Evolutionary conservation across 37 sponge, comb jelly and placozoan genomes (phyloP).

Genomic region (Crambe crambe): DNA sequence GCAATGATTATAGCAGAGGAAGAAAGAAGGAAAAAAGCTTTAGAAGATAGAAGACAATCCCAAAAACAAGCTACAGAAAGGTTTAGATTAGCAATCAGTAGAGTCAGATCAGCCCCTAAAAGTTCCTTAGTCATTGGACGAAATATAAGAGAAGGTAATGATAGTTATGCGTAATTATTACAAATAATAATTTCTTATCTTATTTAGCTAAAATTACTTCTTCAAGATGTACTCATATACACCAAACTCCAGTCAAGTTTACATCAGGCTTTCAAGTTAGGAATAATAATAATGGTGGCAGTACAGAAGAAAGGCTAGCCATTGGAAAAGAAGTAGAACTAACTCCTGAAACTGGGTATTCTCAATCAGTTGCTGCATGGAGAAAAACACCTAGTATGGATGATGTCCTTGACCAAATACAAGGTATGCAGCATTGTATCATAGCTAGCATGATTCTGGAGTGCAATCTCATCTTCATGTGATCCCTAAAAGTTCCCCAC

Average conservation of each 20-base stretch:
- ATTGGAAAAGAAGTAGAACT: conserved; percentile 52
- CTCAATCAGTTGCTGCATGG: not conserved
- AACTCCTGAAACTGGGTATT: not conserved
- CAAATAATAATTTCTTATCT: too few species aligned
- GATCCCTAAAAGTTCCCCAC: too few species aligned
- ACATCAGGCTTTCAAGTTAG: not conserved
- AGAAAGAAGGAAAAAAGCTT: conserved; percentile 61
- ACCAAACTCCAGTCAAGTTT: not conserved
- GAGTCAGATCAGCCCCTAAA: conserved; percentile 7
- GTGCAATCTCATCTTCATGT: too few species aligned
- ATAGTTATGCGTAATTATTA: not conserved
- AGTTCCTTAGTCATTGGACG: not conserved
- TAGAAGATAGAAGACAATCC: conserved; percentile 50
- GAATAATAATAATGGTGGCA: not conserved
- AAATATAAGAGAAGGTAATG: not conserved
- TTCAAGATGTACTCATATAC: not conserved
- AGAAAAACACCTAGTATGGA: conserved; percentile 28
- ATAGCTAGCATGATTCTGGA: too few species aligned
- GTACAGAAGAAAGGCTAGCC: conserved; percentile 20
- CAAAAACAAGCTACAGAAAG: conserved; percentile 61
- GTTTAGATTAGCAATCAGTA: conserved; percentile 32
- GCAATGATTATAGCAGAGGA: conserved; percentile 62
- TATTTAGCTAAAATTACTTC: not conserved
- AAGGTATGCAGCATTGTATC: too few species aligned
- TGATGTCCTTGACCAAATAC: conserved; percentile 35